Conservation (phyloP, 2,888 invertebrate species). For the Andrena marginata region DNA sequence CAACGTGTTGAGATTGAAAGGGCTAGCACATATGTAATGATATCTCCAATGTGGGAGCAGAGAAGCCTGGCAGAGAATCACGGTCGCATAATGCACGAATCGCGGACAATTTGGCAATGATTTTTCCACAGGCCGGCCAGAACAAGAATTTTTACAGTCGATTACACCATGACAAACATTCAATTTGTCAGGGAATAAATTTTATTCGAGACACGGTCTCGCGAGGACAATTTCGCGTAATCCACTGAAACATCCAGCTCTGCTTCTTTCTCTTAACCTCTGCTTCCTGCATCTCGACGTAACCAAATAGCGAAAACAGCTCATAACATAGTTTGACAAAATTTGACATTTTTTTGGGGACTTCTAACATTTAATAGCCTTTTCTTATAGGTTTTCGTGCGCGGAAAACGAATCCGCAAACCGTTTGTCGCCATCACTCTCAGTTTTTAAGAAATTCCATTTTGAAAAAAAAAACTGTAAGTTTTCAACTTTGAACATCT, state of each 20-base stretch:
- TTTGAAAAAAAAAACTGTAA: too few relatives aligned
- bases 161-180: slow-evolving; percentile 67
- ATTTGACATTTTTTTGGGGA: too few relatives aligned
- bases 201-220: slow-evolving; percentile 38
- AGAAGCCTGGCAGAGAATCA: slow-evolving; percentile 47
- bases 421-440: too few relatives aligned
- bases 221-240: slow-evolving; percentile 30
- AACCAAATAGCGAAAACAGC: neutral
- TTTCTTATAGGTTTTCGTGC: too few relatives aligned
- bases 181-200: slow-evolving; percentile 54
- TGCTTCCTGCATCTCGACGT: neutral
- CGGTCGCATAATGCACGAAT: slow-evolving; percentile 43
- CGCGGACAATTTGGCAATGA: slow-evolving; percentile 59
- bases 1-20: slow-evolving; percentile 26
- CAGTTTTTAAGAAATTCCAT: too few relatives aligned
- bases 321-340: too few relatives aligned
- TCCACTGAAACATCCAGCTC: neutral
- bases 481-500: too few relatives aligned
- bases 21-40: slow-evolving; percentile 13
- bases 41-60: slow-evolving; percentile 29
- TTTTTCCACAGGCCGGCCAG: slow-evolving; percentile 52
- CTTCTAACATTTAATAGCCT: too few relatives aligned
- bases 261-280: neutral
- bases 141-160: slow-evolving; percentile 58
- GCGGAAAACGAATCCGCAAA: too few relatives aligned